Conservation (phyloP, 2,888 invertebrate genomes). For the Dromius quadrimaculatus region DNA sequence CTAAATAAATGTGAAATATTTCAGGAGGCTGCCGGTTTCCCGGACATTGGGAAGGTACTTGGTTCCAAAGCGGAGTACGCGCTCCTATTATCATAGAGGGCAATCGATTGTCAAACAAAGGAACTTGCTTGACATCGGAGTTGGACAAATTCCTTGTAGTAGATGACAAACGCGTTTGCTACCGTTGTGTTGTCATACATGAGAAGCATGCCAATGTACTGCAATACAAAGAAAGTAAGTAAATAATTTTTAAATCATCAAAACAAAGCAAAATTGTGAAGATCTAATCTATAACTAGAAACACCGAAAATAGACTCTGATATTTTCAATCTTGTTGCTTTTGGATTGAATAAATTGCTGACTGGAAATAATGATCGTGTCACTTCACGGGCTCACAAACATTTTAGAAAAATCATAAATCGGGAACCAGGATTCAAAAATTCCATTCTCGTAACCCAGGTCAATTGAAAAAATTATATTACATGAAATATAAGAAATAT, state of each 20-base stretch:
- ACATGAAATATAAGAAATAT: too few relatives aligned
- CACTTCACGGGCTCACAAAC: too few relatives aligned
- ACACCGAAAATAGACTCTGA: too few relatives aligned
- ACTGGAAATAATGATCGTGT: too few relatives aligned
- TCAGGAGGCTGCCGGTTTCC: constrained; percentile 85
- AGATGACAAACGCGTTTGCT: constrained; percentile 88
- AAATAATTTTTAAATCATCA: constrained; percentile 43
- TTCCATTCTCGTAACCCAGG: too few relatives aligned
- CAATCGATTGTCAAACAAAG: constrained; percentile 86
- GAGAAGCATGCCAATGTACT: constrained; percentile 95
- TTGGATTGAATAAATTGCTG: too few relatives aligned
- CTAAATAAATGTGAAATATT: too few relatives aligned
- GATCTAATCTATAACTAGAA: too few relatives aligned
- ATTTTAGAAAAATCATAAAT: too few relatives aligned
- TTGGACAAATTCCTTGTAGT: constrained; percentile 91
- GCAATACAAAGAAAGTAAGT: constrained; percentile 98
- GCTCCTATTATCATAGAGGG: constrained; percentile 87
- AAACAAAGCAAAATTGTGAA: background rate
- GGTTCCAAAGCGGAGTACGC: constrained; percentile 92
- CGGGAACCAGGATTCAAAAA: too few relatives aligned
- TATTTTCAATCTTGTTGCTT: too few relatives aligned
- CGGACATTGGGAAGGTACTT: constrained; percentile 86
- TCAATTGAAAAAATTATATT: too few relatives aligned
- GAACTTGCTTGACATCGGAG: constrained; percentile 84
- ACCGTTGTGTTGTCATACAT: constrained; percentile 94